These are phyloP conservation scores for Pterocles orientalis DNA, from an alignment of 2,113 vertebrate species.

Conservation along the genomic window DNA sequence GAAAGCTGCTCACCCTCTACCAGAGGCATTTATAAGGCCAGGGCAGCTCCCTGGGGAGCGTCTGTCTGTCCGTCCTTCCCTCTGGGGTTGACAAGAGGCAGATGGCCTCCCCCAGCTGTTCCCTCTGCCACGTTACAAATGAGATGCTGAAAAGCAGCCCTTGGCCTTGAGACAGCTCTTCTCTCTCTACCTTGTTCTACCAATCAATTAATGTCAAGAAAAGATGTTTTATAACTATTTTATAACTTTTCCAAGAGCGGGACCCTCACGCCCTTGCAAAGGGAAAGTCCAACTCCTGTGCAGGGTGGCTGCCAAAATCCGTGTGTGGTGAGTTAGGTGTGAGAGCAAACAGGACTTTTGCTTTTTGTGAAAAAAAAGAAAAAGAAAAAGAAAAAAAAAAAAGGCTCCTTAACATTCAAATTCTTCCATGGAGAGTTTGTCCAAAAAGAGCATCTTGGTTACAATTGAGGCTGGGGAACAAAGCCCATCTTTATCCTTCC, in stretches of 20 bases:
- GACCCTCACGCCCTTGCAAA: not conserved
- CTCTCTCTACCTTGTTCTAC: constrained; percentile 66
- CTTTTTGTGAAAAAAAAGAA: not conserved
- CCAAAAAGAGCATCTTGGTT: not conserved
- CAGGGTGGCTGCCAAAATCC: not conserved
- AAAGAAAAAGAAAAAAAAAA: not conserved
- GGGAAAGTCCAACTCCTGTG: not conserved
- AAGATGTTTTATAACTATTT: constrained; percentile 43
- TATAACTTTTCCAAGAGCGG: not conserved
- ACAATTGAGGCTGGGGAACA: not conserved
- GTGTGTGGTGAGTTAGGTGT: fast-evolving
- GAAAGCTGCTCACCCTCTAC: constrained; percentile 58
- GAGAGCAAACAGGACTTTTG: not conserved
- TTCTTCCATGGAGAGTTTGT: not conserved
- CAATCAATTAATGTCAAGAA: constrained; percentile 68
- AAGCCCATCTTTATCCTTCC: not conserved
- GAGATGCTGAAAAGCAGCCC: constrained; percentile 80
- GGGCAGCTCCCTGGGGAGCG: constrained; percentile 67
- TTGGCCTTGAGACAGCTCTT: constrained; percentile 72
- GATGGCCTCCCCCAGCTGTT: constrained; percentile 76
- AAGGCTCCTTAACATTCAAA: not conserved
- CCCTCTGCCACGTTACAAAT: constrained; percentile 79
- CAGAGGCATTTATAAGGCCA: constrained; percentile 76
- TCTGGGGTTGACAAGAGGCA: constrained; percentile 43
- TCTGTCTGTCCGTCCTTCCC: constrained; percentile 31